Evolutionary conservation across 2,113 vertebrate species (phyloP).

Genomic region (Nesoenas mayeri): DNA sequence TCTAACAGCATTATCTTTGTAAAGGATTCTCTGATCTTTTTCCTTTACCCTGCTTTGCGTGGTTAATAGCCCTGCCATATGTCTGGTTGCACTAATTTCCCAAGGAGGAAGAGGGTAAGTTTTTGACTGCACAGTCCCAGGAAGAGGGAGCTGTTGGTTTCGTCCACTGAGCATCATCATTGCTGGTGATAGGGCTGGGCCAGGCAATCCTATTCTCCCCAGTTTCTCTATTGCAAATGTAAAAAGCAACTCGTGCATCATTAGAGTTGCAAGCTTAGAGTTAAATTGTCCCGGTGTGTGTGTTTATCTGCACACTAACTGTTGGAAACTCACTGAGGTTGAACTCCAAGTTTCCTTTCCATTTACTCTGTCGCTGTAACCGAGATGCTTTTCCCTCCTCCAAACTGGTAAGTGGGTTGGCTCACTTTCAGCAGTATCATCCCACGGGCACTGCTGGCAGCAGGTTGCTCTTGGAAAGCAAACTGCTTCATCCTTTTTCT

Average conservation of each 20-base stretch:
- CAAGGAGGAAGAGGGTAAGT: background rate
- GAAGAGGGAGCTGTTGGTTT: constrained; percentile 6
- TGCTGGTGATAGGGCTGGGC: background rate
- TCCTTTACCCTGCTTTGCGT: background rate
- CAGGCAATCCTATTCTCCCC: background rate
- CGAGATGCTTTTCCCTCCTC: background rate
- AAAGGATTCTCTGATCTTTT: background rate
- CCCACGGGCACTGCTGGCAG: background rate
- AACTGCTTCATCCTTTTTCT: background rate
- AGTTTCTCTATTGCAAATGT: background rate
- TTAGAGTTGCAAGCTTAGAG: constrained; percentile 16
- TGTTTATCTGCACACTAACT: constrained; percentile 13
- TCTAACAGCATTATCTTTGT: background rate
- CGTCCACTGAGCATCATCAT: background rate
- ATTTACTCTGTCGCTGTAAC: constrained; percentile 2
- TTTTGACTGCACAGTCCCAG: background rate
- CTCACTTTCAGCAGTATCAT: background rate
- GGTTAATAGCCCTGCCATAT: background rate
- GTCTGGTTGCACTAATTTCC: background rate
- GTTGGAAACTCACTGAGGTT: background rate
- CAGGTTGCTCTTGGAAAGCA: background rate
- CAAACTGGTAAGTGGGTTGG: background rate
- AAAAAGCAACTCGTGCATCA: background rate
- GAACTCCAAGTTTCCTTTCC: constrained; percentile 28
- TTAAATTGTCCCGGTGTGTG: background rate